These are phyloP conservation scores for Pseudorhombus dupliciocellatus DNA, from an alignment of 2,113 vertebrate species.

Conservation along the genomic window DNA sequence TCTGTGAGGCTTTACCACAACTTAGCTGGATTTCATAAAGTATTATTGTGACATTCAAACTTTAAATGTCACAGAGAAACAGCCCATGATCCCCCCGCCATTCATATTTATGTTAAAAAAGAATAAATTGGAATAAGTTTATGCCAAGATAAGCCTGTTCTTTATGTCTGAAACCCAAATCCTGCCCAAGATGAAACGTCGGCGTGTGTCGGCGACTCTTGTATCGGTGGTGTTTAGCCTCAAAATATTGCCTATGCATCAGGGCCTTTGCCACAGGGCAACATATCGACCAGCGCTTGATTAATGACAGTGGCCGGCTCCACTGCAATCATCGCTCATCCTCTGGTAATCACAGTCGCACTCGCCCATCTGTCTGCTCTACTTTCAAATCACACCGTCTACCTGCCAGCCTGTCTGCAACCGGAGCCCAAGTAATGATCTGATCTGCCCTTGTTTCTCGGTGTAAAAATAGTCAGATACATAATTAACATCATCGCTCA, in stretches of 20 bases:
- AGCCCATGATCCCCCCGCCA: too few relatives aligned
- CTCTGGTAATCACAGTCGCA: slow-evolving; percentile 63
- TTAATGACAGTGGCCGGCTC: slow-evolving; percentile 64
- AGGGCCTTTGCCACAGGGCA: slow-evolving; percentile 39
- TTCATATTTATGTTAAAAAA: slow-evolving; percentile 1
- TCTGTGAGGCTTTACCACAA: background rate
- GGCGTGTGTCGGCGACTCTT: slow-evolving; percentile 3
- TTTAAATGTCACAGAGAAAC: too few relatives aligned
- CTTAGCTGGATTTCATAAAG: too few relatives aligned
- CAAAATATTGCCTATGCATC: slow-evolving; percentile 48
- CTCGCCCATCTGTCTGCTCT: slow-evolving; percentile 73
- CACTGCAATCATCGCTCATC: slow-evolving; percentile 70
- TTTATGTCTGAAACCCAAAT: background rate
- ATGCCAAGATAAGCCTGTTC: background rate
- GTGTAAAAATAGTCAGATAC: slow-evolving; percentile 77
- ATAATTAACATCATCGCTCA: slow-evolving; percentile 82
- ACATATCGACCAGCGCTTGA: slow-evolving; percentile 71
- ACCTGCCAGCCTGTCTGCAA: slow-evolving; percentile 67
- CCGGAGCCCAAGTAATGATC: slow-evolving; percentile 63
- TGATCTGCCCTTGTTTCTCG: slow-evolving; percentile 71
- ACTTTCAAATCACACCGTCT: slow-evolving; percentile 71
- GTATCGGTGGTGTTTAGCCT: slow-evolving; percentile 26
- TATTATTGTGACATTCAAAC: too few relatives aligned
- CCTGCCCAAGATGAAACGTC: background rate
- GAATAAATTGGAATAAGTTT: background rate